phyloP scores from a whole-genome alignment of 2,113 vertebrate genomes.

The Antechinus stuartii region DNA sequence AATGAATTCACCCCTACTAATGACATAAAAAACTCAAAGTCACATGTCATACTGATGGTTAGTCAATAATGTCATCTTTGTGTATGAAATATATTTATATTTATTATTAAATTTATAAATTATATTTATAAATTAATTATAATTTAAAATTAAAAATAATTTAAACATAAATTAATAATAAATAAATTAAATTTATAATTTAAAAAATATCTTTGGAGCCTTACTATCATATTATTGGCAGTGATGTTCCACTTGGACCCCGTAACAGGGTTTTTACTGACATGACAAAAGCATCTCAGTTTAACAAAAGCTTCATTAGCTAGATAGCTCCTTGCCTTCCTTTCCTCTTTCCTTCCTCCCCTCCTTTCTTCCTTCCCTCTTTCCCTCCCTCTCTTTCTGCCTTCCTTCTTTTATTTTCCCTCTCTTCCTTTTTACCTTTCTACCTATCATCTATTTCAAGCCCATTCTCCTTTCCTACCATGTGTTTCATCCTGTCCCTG shows the following conservation, averaged over 20 bases:
- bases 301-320: not conserved
- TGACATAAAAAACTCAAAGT: not conserved
- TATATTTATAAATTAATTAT: too few relatives aligned
- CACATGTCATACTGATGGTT: not conserved
- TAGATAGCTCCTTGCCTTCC: too few relatives aligned
- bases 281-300: not conserved
- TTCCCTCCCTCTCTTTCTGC: not conserved
- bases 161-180: too few relatives aligned
- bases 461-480: not conserved
- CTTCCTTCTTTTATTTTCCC: constrained; percentile 37
- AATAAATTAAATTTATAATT: too few relatives aligned
- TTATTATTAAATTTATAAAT: too few relatives aligned
- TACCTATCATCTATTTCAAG: too few relatives aligned
- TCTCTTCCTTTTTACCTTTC: too few relatives aligned
- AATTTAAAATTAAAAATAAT: too few relatives aligned
- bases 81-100: not conserved
- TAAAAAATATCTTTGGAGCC: not conserved
- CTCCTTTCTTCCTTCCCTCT: too few relatives aligned
- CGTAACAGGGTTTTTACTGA: not conserved
- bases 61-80: not conserved
- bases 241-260: not conserved
- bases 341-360: too few relatives aligned
- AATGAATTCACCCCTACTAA: not conserved
- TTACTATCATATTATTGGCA: not conserved
- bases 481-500: not conserved